Conservation (phyloP, 2,797 vertebrate species). For the Urosaurus nigricauda region DNA sequence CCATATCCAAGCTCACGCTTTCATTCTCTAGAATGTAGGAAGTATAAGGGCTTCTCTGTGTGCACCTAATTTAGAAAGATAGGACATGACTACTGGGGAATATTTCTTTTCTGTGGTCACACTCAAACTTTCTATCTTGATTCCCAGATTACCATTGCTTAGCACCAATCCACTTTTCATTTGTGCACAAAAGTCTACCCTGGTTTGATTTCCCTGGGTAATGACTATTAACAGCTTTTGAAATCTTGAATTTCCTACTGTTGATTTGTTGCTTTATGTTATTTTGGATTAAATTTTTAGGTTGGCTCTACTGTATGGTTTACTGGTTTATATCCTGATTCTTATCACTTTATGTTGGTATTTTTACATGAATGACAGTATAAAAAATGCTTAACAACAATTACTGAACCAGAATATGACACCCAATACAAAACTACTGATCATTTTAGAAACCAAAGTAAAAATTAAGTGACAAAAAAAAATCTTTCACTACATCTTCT, state of each 20-base stretch:
- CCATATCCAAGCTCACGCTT: not conserved
- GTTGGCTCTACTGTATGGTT: not conserved
- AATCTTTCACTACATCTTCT: constrained; percentile 40
- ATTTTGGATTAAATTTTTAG: not conserved
- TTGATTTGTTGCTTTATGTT: not conserved
- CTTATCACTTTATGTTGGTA: no score
- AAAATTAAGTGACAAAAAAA: not conserved
- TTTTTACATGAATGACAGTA: not conserved
- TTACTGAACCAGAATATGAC: not conserved
- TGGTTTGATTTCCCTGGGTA: not conserved
- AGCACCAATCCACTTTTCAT: not conserved
- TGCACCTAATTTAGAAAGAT: no score
- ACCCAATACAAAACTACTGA: not conserved
- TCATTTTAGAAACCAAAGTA: not conserved
- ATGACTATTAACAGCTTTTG: not conserved
- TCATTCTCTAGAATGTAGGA: no score
- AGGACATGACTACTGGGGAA: no score
- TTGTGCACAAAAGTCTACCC: not conserved
- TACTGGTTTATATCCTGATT: not conserved
- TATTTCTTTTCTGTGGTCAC: not conserved
- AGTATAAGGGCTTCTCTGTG: not conserved
- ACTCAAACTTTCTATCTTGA: not conserved
- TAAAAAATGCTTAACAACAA: not conserved
- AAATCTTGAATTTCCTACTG: no score
- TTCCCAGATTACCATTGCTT: not conserved